A percentile compares a stretch with the other conserved stretches of the same genome.
Evolutionary conservation across 2,113 vertebrate species (phyloP).

Genomic region (Merops nubicus): DNA sequence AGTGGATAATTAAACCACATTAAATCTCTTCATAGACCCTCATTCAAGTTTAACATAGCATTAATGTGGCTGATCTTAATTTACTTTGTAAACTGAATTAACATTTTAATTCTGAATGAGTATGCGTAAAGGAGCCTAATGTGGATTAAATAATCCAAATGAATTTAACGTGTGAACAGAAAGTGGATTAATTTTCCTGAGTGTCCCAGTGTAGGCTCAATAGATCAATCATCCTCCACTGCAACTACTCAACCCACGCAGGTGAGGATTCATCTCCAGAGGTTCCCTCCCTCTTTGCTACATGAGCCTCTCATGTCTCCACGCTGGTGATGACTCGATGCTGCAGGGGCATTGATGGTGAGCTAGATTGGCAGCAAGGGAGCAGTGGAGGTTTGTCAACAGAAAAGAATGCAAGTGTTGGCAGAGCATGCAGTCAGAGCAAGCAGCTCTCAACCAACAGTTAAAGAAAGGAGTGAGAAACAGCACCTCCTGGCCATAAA

Average conservation of each 20-base stretch:
- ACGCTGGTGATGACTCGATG: background rate
- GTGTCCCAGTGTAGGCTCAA: background rate
- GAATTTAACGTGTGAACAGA: background rate
- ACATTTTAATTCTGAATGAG: slow-evolving; percentile 28
- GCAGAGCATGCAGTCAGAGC: accelerated
- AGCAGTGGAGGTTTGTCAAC: accelerated
- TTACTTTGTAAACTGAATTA: slow-evolving; percentile 59
- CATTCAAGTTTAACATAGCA: slow-evolving; percentile 42
- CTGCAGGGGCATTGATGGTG: background rate
- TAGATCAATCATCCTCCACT: background rate
- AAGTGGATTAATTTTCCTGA: slow-evolving; percentile 9
- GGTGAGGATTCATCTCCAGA: background rate
- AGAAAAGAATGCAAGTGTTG: background rate
- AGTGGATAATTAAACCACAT: slow-evolving; percentile 56
- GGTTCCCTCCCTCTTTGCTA: background rate
- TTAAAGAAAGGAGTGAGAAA: background rate
- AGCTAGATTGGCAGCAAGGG: background rate
- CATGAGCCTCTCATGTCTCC: background rate
- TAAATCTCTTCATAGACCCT: slow-evolving; percentile 45
- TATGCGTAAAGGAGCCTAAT: slow-evolving; percentile 17
- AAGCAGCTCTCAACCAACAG: background rate
- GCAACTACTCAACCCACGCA: background rate
- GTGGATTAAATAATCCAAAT: slow-evolving; percentile 69
- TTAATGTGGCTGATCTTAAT: slow-evolving; percentile 53
- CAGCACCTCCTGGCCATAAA: background rate